Conservation (phyloP, 2,888 invertebrate species). For the Campoplex nolae region DNA sequence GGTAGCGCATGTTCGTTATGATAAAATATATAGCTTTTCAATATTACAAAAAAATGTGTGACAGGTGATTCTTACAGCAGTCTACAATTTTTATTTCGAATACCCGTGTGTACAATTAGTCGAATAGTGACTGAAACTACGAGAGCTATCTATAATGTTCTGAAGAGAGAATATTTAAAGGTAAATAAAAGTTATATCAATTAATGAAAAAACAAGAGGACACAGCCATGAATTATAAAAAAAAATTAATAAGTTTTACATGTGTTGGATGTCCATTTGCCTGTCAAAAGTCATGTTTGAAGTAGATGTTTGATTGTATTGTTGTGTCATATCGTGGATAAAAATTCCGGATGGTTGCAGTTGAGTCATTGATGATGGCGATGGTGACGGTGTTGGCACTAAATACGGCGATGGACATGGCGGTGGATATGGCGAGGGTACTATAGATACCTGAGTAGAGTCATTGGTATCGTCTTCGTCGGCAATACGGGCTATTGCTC, state of each 20-base stretch:
- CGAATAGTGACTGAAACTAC: conserved; percentile 58
- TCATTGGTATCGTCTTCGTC: conserved; percentile 51
- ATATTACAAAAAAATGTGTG: not conserved
- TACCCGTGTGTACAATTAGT: conserved; percentile 60
- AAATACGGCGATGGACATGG: conserved; percentile 6
- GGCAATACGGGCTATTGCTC: conserved; percentile 43
- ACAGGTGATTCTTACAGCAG: conserved; percentile 48
- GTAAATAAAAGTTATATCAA: conserved; percentile 48
- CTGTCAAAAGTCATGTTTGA: conserved; percentile 5
- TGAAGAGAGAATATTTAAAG: conserved; percentile 66
- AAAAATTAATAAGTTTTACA: too few species aligned
- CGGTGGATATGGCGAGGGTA: conserved; percentile 15
- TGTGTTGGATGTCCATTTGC: not conserved
- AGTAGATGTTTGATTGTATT: not conserved
- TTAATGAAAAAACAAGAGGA: not conserved
- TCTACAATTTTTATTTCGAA: conserved; percentile 59
- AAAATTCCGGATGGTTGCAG: not conserved
- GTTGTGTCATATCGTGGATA: conserved; percentile 1
- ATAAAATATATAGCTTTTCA: not conserved
- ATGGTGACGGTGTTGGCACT: conserved; percentile 5
- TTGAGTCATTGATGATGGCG: conserved; percentile 1
- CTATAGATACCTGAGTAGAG: conserved; percentile 16
- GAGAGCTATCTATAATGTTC: conserved; percentile 46
- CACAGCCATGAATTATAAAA: not conserved
- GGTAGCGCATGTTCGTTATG: not conserved